A percentile compares a stretch with the other conserved stretches of the same genome.
Evolutionary conservation across 2,797 vertebrate species (phyloP).

Genomic region (Crax fasciolata): DNA sequence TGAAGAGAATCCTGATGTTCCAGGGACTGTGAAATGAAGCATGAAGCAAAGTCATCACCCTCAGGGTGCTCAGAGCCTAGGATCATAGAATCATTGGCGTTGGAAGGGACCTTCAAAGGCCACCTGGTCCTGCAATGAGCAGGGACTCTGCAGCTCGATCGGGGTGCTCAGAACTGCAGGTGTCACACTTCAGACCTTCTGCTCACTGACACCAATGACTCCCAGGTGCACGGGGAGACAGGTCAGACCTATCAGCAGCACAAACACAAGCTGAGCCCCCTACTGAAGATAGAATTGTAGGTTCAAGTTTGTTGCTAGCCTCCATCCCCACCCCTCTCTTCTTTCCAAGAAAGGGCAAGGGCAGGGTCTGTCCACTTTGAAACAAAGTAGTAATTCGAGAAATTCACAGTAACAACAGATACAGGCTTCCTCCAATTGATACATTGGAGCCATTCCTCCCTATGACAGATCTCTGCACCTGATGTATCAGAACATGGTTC

Average conservation of each 20-base stretch:
- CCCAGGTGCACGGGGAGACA: rapidly evolving
- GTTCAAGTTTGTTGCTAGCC: neutral
- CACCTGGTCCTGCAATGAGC: no score
- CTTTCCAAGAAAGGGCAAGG: neutral
- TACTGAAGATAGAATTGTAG: neutral
- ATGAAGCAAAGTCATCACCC: neutral
- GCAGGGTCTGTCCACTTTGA: conserved; percentile 12
- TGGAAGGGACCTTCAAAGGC: no score
- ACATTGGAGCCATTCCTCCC: neutral
- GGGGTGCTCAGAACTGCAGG: no score
- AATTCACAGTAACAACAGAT: conserved; percentile 36
- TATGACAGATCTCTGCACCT: neutral
- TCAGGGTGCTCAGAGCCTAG: neutral
- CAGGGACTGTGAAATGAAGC: conserved; percentile 9
- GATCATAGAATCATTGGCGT: no score
- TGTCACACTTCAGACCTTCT: neutral
- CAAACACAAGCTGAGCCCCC: neutral
- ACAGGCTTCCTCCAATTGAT: neutral
- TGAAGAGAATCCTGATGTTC: neutral
- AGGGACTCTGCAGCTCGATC: no score
- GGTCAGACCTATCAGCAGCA: neutral
- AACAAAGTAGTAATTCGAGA: neutral
- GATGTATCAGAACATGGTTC: neutral
- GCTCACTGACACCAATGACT: neutral
- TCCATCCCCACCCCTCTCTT: neutral